Percentiles rank a stretch among this genome's conserved stretches.
Conservation (phyloP, 2,888 invertebrate species). For the Trimorus sp. region DNA sequence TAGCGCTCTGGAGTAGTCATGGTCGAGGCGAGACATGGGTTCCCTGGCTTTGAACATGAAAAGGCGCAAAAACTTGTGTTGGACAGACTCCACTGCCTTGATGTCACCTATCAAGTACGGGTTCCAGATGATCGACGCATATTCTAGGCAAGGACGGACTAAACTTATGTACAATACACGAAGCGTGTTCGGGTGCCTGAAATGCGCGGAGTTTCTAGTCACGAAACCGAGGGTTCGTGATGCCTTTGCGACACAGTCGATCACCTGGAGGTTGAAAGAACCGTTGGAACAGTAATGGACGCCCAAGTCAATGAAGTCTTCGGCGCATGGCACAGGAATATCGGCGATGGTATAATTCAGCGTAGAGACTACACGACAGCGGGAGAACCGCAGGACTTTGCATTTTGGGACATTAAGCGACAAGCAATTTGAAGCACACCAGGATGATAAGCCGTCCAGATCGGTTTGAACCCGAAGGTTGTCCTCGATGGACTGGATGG, state of each 20-base stretch:
- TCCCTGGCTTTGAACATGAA: background rate
- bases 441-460: too few relatives aligned
- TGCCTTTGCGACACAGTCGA: too few relatives aligned
- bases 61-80: conserved; percentile 3
- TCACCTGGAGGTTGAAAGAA: too few relatives aligned
- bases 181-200: background rate
- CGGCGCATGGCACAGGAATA: too few relatives aligned
- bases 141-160: background rate
- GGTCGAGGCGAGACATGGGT: background rate
- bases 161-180: background rate
- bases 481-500: background rate
- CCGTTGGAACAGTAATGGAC: too few relatives aligned
- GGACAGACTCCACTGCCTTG: background rate
- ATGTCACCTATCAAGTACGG: background rate
- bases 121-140: conserved; percentile 2
- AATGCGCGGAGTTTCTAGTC: background rate
- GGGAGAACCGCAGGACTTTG: background rate
- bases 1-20: background rate
- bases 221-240: background rate
- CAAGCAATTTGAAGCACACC: background rate
- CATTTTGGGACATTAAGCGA: background rate
- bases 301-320: too few relatives aligned
- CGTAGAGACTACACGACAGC: background rate
- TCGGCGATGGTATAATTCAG: too few relatives aligned
- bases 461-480: too few relatives aligned